Evolutionary conservation across 2,888 invertebrate genomes (phyloP).

Genomic region (Gandaritis pyraliata): DNA sequence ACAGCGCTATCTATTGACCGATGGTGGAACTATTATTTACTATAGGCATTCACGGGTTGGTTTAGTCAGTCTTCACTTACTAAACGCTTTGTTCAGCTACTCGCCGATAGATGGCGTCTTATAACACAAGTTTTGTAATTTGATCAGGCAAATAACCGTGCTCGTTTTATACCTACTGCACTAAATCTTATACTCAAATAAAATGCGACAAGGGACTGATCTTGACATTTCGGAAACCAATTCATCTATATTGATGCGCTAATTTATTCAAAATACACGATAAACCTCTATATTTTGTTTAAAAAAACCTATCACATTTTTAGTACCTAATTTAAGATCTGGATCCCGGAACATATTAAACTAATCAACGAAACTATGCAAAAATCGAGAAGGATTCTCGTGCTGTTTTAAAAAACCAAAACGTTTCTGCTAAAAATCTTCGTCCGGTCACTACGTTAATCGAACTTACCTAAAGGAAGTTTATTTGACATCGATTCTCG

Average conservation of each 20-base stretch:
- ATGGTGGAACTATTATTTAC: slow-evolving; percentile 35
- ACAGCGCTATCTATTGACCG: slow-evolving; percentile 51
- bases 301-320: neutral
- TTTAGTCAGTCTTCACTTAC: neutral
- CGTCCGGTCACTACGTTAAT: neutral
- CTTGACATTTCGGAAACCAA: slow-evolving; percentile 46
- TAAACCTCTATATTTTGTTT: slow-evolving; percentile 2
- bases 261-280: slow-evolving; percentile 15
- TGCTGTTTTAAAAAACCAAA: neutral
- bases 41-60: neutral
- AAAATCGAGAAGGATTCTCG: neutral
- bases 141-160: neutral
- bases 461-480: neutral
- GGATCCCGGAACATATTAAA: slow-evolving; percentile 11
- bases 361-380: slow-evolving; percentile 6
- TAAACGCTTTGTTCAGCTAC: slow-evolving; percentile 40
- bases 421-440: too few relatives aligned
- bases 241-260: slow-evolving; percentile 29
- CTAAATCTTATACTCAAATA: slow-evolving; percentile 1
- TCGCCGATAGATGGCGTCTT: slow-evolving; percentile 55
- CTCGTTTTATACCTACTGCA: slow-evolving; percentile 1
- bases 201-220: slow-evolving; percentile 31
- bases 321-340: neutral
- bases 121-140: neutral
- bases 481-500: neutral